Conservation (phyloP, 1,140 invertebrate genomes). For the Scaptomyza graminum region DNA sequence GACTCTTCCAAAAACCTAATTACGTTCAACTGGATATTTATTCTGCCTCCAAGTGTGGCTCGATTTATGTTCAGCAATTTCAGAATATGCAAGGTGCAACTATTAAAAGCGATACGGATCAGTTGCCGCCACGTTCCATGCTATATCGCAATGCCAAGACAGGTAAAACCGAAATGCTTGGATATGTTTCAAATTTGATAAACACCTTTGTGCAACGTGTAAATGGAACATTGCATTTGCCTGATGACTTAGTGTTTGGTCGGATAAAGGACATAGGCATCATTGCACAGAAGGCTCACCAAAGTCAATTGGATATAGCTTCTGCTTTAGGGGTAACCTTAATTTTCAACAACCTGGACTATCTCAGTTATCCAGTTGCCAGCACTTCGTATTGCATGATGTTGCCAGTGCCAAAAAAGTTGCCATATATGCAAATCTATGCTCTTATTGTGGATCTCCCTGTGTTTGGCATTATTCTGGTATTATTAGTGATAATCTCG, state of each 20-base stretch:
- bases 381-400: slow-evolving; percentile 54
- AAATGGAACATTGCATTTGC: slow-evolving; percentile 52
- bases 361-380: slow-evolving; percentile 53
- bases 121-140: slow-evolving; percentile 50
- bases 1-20: slow-evolving; percentile 40
- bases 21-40: slow-evolving; percentile 8
- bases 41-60: not conserved
- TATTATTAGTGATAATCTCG: slow-evolving; percentile 51
- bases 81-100: slow-evolving; percentile 45
- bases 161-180: slow-evolving; percentile 29
- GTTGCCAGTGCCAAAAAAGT: slow-evolving; percentile 45
- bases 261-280: not conserved
- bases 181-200: slow-evolving; percentile 50
- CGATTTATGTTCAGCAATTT: slow-evolving; percentile 59
- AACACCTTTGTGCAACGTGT: slow-evolving; percentile 41
- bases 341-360: slow-evolving; percentile 9
- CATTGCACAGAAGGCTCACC: not conserved
- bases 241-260: not conserved
- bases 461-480: slow-evolving; percentile 33
- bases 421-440: slow-evolving; percentile 58
- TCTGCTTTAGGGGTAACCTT: slow-evolving; percentile 1
- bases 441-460: slow-evolving; percentile 41
- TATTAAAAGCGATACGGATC: slow-evolving; percentile 33
- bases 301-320: slow-evolving; percentile 47
- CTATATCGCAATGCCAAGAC: slow-evolving; percentile 21